Evolutionary conservation across 2,113 vertebrate genomes (phyloP), one percentile per base, ranked within the genome.

Genomic region (Corythornis cristatus): DNA sequence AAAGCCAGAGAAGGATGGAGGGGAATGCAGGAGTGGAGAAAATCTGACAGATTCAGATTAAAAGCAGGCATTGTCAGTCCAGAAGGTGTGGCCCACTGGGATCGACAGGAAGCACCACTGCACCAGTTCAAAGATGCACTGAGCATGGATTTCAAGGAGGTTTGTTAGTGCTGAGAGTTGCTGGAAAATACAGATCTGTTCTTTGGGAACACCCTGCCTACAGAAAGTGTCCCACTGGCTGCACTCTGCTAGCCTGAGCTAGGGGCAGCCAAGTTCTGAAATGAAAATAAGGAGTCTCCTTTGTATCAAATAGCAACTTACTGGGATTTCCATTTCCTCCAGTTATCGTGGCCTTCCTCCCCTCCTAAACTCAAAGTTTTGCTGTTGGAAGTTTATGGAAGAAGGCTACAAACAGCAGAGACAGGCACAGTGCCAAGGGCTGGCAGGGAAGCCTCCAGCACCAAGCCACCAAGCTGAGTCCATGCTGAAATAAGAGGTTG

Each of bases 381-480:
- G 68, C 72, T 81, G 46, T 28, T 5, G 1, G 31, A 20, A 43
- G 14, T n/a, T 58, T 85, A 68, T 12, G 46, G 64, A 73, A 75
- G 43, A 10, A 75, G n/a, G 57, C 50, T 13, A 2, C 9, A 40
- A 70, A 54, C 46, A 62, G 48, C 43, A 42, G 57, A 78, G 61
- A 80, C 20, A 56, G 64, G 57, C 62, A 64, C 0, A 2, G 60
- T 6, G 60, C 67, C 87, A 17, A 60, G 42, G 19, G 25, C 42
- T n/a, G 58, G 19, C 37, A 83, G 78, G 54, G 22, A 57, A 80
- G 67, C 60, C 57, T 92, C 67, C 78, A 70, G 51, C 80, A 54
- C 33, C 46, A 42, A 85, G 50, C 60, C 31, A 56, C 60, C 64
- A 70, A 68, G 6, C 14, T 16, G 31, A 73, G 88, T 20, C 68